These are phyloP conservation scores for Heliconius himera DNA, from an alignment of 1,140 invertebrate genomes.

Conservation along the genomic window DNA sequence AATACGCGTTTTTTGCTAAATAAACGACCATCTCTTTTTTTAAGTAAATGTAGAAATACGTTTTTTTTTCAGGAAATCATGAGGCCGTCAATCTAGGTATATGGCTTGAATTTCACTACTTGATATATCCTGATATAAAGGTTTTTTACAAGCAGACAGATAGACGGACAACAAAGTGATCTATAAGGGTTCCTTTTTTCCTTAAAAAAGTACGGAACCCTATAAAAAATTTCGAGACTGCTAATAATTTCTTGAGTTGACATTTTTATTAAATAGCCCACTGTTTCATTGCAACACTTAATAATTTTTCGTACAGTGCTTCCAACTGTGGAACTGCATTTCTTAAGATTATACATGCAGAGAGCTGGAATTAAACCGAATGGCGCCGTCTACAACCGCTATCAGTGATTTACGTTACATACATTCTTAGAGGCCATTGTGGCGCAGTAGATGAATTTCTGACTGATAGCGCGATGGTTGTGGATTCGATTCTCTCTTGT, in stretches of 20 bases:
- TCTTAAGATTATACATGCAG: slow-evolving; percentile 54
- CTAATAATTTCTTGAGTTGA: neutral
- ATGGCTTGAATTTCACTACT: too few species aligned
- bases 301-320: slow-evolving; percentile 37
- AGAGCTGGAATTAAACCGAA: slow-evolving; percentile 63
- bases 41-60: too few species aligned
- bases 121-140: too few species aligned
- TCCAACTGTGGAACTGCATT: slow-evolving; percentile 39
- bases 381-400: slow-evolving; percentile 63
- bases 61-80: too few species aligned
- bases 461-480: neutral
- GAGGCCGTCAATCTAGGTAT: too few species aligned
- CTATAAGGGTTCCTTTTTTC: too few species aligned
- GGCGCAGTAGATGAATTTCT: neutral
- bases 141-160: too few species aligned
- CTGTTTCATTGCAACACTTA: neutral
- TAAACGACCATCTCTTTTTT: too few species aligned
- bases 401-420: slow-evolving; percentile 68
- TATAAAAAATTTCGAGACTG: neutral
- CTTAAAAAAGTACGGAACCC: too few species aligned
- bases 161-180: too few species aligned
- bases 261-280: neutral
- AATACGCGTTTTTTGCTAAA: too few species aligned
- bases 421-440: slow-evolving; percentile 69
- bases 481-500: slow-evolving; percentile 35